Percentiles rank a stretch among this genome's conserved stretches.
These are phyloP conservation scores for Cylas formicarius DNA, from an alignment of 1,140 invertebrate species.

Conservation along the genomic window DNA sequence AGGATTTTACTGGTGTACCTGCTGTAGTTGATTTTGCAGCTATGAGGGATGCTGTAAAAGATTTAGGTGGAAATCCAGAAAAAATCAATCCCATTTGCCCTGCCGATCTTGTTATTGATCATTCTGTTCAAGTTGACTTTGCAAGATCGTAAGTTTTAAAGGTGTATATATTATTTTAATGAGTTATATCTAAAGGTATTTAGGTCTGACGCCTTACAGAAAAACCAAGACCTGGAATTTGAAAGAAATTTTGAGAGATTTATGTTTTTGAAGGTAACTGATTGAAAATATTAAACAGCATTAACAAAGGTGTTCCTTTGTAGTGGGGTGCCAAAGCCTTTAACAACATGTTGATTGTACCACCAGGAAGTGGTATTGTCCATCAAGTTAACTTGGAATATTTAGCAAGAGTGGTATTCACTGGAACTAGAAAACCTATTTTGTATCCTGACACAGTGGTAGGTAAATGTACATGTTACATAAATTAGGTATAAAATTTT, in stretches of 20 bases:
- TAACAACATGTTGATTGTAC: constrained; percentile 94
- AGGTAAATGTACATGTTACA: constrained; percentile 24
- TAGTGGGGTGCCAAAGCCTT: constrained; percentile 95
- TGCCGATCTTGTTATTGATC: constrained; percentile 96
- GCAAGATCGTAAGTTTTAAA: constrained; percentile 63
- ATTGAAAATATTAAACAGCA: constrained; percentile 4
- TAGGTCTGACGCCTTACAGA: constrained; percentile 79
- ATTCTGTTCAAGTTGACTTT: constrained; percentile 96
- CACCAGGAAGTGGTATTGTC: constrained; percentile 95
- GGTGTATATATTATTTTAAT: neutral
- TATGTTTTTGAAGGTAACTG: constrained; percentile 79
- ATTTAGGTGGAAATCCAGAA: constrained; percentile 79
- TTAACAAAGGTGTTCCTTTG: constrained; percentile 24
- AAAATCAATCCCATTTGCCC: constrained; percentile 97
- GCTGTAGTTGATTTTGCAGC: constrained; percentile 98
- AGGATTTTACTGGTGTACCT: constrained; percentile 95
- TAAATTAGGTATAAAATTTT: no score
- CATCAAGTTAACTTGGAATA: constrained; percentile 98
- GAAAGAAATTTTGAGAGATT: constrained; percentile 95
- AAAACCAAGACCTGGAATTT: constrained; percentile 95
- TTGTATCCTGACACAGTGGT: constrained; percentile 91
- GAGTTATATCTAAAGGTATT: constrained; percentile 17
- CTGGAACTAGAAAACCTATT: constrained; percentile 49
- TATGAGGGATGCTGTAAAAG: constrained; percentile 92
- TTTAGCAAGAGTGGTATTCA: constrained; percentile 90